phyloP scores from a whole-genome alignment of 2,797 vertebrate genomes.

The Pelochelys cantorii region DNA sequence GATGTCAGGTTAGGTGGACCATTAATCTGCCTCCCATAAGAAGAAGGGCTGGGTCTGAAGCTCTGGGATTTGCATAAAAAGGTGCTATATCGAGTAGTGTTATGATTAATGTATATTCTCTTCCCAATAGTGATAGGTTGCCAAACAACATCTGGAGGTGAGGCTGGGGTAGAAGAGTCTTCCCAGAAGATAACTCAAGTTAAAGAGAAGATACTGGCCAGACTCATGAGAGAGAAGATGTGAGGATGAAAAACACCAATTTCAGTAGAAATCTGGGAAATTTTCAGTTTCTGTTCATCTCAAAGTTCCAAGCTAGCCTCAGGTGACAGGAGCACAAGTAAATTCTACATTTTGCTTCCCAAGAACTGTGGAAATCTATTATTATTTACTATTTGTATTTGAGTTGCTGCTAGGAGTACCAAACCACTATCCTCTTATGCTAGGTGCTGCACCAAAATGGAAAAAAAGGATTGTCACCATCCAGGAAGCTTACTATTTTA shows the following conservation, averaged over 20 bases:
- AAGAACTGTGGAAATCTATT: not conserved
- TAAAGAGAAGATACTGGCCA: not conserved
- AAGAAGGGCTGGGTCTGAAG: not conserved
- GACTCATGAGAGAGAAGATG: not conserved
- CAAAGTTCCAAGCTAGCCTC: not conserved
- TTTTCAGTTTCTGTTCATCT: not conserved
- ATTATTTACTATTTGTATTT: not conserved
- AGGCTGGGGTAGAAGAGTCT: too few species aligned
- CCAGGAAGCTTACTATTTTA: rapidly evolving
- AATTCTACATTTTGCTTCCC: not conserved
- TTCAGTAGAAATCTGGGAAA: not conserved
- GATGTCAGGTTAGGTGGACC: too few species aligned
- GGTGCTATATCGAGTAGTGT: not conserved
- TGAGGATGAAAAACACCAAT: not conserved
- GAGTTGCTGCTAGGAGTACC: not conserved
- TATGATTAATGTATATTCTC: not conserved
- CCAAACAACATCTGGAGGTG: too few species aligned
- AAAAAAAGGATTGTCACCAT: not conserved
- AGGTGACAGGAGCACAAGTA: not conserved
- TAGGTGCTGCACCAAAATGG: not conserved
- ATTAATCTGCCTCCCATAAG: not conserved
- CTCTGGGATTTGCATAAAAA: not conserved
- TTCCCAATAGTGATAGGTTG: not conserved
- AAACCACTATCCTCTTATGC: not conserved
- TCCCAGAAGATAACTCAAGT: too few species aligned